A percentile compares a stretch with the other conserved stretches of the same genome.
phyloP scores from a whole-genome alignment of 2,797 vertebrate species.

The Galaxias olidus region DNA sequence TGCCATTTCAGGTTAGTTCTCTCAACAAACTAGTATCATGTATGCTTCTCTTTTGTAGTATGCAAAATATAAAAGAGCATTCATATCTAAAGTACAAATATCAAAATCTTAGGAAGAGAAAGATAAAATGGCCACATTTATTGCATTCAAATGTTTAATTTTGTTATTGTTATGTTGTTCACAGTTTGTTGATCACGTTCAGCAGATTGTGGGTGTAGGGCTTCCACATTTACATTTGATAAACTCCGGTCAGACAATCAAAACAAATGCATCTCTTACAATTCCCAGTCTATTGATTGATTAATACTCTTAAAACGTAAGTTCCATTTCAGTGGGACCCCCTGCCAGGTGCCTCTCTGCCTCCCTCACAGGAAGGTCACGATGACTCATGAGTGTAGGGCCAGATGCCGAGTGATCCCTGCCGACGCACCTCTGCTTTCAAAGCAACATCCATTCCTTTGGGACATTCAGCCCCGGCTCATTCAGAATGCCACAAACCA shows the following conservation, averaged over 20 bases:
- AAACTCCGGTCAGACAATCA: constrained; percentile 64
- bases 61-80: no score
- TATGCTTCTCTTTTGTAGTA: no score
- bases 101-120: no score
- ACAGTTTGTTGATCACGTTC: neutral
- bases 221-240: constrained; percentile 41
- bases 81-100: no score
- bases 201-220: constrained; percentile 19
- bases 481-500: constrained; percentile 63
- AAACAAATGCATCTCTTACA: constrained; percentile 72
- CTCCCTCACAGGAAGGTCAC: constrained; percentile 67
- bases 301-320: constrained; percentile 82
- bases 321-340: constrained; percentile 74
- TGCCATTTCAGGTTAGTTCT: constrained; percentile 5
- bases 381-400: constrained; percentile 80
- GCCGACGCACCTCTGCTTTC: constrained; percentile 71
- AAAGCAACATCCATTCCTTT: constrained; percentile 66
- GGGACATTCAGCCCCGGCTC: constrained; percentile 58
- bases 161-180: neutral
- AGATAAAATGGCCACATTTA: no score
- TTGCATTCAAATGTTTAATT: no score
- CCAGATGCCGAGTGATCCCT: constrained; percentile 80
- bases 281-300: constrained; percentile 78
- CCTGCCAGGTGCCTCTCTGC: constrained; percentile 77
- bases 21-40: no score